Conservation (phyloP, 1,140 invertebrate species). For the Drosophila kepulauana region DNA sequence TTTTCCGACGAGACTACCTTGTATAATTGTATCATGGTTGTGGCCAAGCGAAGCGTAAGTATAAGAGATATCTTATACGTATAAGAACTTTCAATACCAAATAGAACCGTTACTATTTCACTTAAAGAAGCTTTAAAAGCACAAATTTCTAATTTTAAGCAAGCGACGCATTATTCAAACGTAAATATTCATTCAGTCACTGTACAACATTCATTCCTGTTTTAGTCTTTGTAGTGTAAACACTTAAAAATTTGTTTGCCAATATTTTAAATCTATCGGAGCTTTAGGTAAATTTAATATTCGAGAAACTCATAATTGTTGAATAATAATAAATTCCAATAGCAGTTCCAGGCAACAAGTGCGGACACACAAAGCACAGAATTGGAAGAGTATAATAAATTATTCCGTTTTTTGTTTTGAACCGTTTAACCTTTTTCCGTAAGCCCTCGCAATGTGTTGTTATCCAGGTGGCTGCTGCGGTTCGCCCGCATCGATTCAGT, state of each 20-base stretch:
- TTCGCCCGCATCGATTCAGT: conserved; percentile 55
- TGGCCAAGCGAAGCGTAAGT: neutral
- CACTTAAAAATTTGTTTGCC: conserved; percentile 31
- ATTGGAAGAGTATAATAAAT: neutral
- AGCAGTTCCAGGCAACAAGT: conserved; percentile 8
- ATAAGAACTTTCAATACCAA: too few relatives aligned
- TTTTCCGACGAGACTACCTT: too few relatives aligned
- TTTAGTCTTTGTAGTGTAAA: conserved; percentile 39
- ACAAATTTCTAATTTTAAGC: neutral
- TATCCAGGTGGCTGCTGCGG: conserved; percentile 65
- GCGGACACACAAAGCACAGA: neutral
- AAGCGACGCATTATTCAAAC: neutral
- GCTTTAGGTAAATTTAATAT: neutral
- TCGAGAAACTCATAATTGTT: neutral
- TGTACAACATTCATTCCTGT: conserved; percentile 20
- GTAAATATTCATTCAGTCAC: too few relatives aligned
- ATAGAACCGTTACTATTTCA: neutral
- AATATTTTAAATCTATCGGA: conserved; percentile 37
- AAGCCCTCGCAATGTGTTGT: conserved; percentile 57
- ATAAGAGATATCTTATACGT: neutral
- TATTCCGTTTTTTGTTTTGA: neutral
- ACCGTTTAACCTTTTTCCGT: conserved; percentile 3
- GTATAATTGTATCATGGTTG: too few relatives aligned
- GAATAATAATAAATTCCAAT: neutral
- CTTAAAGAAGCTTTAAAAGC: neutral